Conservation (phyloP, 2,888 invertebrate species). For the Eilema sororculum region DNA sequence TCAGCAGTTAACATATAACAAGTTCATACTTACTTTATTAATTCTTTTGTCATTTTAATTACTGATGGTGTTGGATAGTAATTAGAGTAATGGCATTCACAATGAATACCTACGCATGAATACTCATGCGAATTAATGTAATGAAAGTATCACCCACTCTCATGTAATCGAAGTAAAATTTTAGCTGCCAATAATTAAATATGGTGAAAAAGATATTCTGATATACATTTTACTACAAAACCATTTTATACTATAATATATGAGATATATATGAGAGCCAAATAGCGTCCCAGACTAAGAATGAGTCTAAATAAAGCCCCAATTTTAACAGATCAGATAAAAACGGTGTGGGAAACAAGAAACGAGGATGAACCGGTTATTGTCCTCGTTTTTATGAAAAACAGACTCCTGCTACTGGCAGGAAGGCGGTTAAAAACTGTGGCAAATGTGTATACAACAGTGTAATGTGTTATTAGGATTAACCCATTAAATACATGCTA, state of each 20-base stretch:
- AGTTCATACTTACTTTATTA: not conserved
- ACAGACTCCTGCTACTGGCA: slow-evolving; percentile 37
- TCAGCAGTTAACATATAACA: not conserved
- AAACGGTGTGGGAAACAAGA: slow-evolving; percentile 48
- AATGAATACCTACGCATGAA: slow-evolving; percentile 3
- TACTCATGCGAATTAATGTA: slow-evolving; percentile 6
- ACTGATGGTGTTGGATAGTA: not conserved
- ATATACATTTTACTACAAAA: slow-evolving; percentile 16
- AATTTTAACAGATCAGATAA: slow-evolving; percentile 51
- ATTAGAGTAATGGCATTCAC: slow-evolving; percentile 5
- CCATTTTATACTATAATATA: not conserved
- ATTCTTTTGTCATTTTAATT: not conserved
- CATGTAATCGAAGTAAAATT: slow-evolving; percentile 30
- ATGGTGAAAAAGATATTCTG: slow-evolving; percentile 21
- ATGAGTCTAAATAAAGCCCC: slow-evolving; percentile 36
- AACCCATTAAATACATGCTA: slow-evolving; percentile 22
- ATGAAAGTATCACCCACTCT: slow-evolving; percentile 16
- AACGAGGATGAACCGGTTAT: slow-evolving; percentile 40
- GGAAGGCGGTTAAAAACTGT: slow-evolving; percentile 46
- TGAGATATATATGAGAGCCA: not conserved
- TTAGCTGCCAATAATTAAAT: slow-evolving; percentile 24
- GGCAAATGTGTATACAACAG: slow-evolving; percentile 42
- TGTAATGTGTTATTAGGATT: slow-evolving; percentile 47
- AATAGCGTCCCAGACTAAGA: slow-evolving; percentile 17
- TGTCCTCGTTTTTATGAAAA: slow-evolving; percentile 37